Conservation (phyloP, 2,888 invertebrate genomes). For the Philereme vetulata region DNA sequence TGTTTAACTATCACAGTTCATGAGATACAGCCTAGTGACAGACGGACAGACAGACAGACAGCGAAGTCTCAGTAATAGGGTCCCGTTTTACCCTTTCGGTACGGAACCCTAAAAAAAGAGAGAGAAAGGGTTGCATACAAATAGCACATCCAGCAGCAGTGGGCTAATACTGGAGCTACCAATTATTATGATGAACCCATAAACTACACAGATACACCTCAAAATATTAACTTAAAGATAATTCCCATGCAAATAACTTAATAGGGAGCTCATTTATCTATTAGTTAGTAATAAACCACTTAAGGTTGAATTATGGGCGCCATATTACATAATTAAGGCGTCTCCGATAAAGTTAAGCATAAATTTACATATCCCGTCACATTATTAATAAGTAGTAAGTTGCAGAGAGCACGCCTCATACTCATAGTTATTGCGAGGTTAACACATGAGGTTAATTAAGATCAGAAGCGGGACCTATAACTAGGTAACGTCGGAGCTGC, state of each 20-base stretch:
- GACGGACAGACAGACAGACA: too few species aligned
- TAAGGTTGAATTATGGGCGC: conserved; percentile 50
- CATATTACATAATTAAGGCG: conserved; percentile 62
- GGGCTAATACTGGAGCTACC: too few species aligned
- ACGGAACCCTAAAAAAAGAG: too few species aligned
- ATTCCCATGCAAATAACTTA: conserved; percentile 31
- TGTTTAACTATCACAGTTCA: too few species aligned
- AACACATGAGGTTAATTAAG: conserved; percentile 82
- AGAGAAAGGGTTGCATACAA: too few species aligned
- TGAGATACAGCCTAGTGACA: too few species aligned
- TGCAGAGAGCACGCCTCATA: conserved; percentile 52
- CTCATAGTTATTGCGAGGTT: conserved; percentile 72
- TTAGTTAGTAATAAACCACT: conserved; percentile 47
- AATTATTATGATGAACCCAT: too few species aligned
- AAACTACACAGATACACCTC: background rate
- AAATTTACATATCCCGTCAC: conserved; percentile 69
- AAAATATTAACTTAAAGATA: conserved; percentile 19
- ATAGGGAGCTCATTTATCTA: conserved; percentile 38
- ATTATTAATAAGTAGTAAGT: conserved; percentile 68
- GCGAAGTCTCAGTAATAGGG: too few species aligned
- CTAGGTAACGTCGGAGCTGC: conserved; percentile 51
- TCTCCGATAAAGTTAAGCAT: conserved; percentile 68
- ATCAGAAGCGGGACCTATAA: conserved; percentile 74
- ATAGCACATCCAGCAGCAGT: too few species aligned
- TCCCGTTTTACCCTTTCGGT: too few species aligned